phyloP scores from a whole-genome alignment of 2,888 invertebrate species.

The Idaea straminata region DNA sequence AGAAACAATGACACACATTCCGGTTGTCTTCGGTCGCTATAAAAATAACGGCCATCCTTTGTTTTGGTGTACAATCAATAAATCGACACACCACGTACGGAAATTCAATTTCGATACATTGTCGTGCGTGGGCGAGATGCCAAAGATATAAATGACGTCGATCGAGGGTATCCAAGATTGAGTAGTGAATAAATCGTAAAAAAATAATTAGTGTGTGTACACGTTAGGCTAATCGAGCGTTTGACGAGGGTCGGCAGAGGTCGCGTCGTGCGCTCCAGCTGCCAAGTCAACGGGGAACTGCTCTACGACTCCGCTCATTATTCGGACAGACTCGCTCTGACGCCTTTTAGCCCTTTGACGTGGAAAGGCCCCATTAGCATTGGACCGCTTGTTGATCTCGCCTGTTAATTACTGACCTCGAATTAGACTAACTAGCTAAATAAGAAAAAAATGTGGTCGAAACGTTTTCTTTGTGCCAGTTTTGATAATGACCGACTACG shows the following conservation, averaged over 20 bases:
- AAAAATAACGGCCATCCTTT: conserved; percentile 46
- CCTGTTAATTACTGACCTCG: conserved; percentile 73
- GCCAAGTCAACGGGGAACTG: conserved; percentile 45
- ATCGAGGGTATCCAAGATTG: conserved; percentile 43
- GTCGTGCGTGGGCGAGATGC: conserved; percentile 52
- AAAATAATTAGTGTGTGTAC: conserved; percentile 67
- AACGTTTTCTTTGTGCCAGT: conserved; percentile 39
- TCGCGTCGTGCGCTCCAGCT: conserved; percentile 52
- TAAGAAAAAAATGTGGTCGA: conserved; percentile 27
- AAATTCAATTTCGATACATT: conserved; percentile 56
- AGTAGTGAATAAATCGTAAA: conserved; percentile 50
- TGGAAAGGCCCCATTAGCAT: conserved; percentile 76
- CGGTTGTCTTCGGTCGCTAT: conserved; percentile 33
- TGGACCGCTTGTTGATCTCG: conserved; percentile 74
- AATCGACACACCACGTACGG: conserved; percentile 48
- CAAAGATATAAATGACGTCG: conserved; percentile 52
- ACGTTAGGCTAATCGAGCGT: conserved; percentile 73
- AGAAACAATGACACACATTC: conserved; percentile 35
- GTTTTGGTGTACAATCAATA: conserved; percentile 48
- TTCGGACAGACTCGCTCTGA: conserved; percentile 74
- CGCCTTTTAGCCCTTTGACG: conserved; percentile 78
- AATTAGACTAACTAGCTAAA: conserved; percentile 51
- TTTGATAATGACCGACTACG: conserved; percentile 59
- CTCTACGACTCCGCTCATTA: conserved; percentile 70
- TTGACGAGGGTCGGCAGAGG: conserved; percentile 74